These are phyloP conservation scores for Callionymus lyra DNA, from an alignment of 2,113 vertebrate genomes.

Conservation along the genomic window DNA sequence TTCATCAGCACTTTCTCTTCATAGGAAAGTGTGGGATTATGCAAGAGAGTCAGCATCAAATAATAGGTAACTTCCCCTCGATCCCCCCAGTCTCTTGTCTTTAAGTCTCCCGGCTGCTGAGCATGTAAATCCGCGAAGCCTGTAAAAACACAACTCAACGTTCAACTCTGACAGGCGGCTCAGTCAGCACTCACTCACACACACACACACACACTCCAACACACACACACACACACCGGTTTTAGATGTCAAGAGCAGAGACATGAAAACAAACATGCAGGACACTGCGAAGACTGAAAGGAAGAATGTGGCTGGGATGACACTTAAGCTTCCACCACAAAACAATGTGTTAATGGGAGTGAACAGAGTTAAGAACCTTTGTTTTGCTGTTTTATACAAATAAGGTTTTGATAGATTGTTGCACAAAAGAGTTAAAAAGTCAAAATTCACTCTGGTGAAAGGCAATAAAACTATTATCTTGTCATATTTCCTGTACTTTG, in stretches of 20 bases:
- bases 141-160: conserved; percentile 46
- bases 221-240: conserved; percentile 11
- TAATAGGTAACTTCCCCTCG: conserved; percentile 45
- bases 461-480: too few species aligned
- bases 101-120: conserved; percentile 57
- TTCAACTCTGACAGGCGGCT: conserved; percentile 35
- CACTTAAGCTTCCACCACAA: neutral
- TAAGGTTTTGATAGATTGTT: too few species aligned
- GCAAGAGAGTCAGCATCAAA: conserved; percentile 55
- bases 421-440: too few species aligned
- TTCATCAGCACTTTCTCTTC: conserved; percentile 54
- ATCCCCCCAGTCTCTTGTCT: conserved; percentile 39
- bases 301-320: conserved; percentile 15
- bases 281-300: conserved; percentile 1
- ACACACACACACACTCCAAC: conserved; percentile 10
- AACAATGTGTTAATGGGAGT: neutral
- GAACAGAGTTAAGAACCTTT: too few species aligned
- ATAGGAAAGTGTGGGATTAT: conserved; percentile 57
- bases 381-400: too few species aligned
- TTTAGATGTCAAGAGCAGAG: conserved; percentile 43
- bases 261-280: conserved; percentile 12
- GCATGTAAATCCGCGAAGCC: conserved; percentile 46
- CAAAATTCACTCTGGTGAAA: too few species aligned
- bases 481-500: too few species aligned
- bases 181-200: conserved; percentile 44